A percentile compares a stretch with the other conserved stretches of the same genome.
Evolutionary conservation across 92 coral and sea anemone species (phyloP).

Genomic region (Porites divaricata): DNA sequence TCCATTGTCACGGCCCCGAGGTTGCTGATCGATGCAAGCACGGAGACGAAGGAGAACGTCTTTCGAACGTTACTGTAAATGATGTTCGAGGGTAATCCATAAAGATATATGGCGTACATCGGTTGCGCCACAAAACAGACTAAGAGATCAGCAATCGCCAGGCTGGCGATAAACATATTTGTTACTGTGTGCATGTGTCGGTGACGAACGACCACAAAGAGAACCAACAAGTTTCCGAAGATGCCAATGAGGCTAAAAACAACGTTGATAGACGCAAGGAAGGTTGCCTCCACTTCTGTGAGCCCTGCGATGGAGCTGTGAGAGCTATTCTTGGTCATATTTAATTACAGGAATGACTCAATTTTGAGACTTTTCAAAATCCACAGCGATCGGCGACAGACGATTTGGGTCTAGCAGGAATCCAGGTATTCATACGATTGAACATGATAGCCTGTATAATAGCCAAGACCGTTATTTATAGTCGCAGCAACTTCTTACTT

Average conservation of each 20-base stretch:
- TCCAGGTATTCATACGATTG: background rate
- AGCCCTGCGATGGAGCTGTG: background rate
- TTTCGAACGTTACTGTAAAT: slow-evolving; percentile 58
- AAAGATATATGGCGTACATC: slow-evolving; percentile 78
- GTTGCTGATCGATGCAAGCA: slow-evolving; percentile 90
- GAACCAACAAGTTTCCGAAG: slow-evolving; percentile 80
- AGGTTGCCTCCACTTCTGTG: background rate
- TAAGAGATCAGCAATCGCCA: slow-evolving; percentile 89
- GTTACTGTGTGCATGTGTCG: slow-evolving; percentile 76
- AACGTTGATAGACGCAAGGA: slow-evolving; percentile 74
- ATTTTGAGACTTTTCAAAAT: background rate
- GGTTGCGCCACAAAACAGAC: slow-evolving; percentile 92
- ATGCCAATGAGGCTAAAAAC: slow-evolving; percentile 80
- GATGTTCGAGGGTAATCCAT: slow-evolving; percentile 52
- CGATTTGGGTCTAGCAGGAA: background rate
- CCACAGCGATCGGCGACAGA: background rate
- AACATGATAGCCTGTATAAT: background rate
- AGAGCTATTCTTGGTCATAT: slow-evolving; percentile 16
- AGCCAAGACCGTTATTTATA: slow-evolving; percentile 5
- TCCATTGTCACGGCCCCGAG: slow-evolving; percentile 89
- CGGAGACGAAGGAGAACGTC: slow-evolving; percentile 80
- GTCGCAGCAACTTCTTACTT: too few species aligned
- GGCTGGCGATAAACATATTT: slow-evolving; percentile 82
- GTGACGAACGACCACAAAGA: slow-evolving; percentile 65
- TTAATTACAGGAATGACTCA: background rate